Evolutionary conservation across 1,140 invertebrate genomes (phyloP).

Genomic region (Lycorma delicatula): DNA sequence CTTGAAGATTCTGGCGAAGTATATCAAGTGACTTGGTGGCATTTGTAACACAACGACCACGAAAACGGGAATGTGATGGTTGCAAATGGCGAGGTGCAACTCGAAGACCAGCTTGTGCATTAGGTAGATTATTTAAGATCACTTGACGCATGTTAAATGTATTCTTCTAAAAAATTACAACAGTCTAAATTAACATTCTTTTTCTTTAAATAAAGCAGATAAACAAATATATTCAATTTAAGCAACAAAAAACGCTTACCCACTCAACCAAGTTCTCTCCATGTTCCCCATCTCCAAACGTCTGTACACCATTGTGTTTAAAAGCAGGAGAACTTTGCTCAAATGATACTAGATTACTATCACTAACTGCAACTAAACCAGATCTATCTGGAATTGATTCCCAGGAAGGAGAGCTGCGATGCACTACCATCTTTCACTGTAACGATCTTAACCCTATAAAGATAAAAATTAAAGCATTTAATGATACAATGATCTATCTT

Average conservation of each 20-base stretch:
- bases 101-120: background rate
- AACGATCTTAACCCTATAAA: no score
- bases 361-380: background rate
- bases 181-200: no score
- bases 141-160: conserved; percentile 50
- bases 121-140: conserved; percentile 46
- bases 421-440: conserved; percentile 1
- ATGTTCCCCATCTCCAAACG: background rate
- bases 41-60: conserved; percentile 43
- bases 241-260: no score
- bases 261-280: background rate
- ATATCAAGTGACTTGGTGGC: conserved; percentile 64
- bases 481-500: no score
- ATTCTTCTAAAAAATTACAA: conserved; percentile 48
- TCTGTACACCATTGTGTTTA: conserved; percentile 2
- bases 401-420: background rate
- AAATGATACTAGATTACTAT: background rate
- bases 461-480: no score
- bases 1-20: conserved; percentile 62
- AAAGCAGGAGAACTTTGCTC: background rate
- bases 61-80: conserved; percentile 34
- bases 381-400: background rate
- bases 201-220: no score
- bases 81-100: conserved; percentile 7
- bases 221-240: no score